phyloP scores from a whole-genome alignment of 1,140 invertebrate species.

The Leptopilina clavipes region DNA sequence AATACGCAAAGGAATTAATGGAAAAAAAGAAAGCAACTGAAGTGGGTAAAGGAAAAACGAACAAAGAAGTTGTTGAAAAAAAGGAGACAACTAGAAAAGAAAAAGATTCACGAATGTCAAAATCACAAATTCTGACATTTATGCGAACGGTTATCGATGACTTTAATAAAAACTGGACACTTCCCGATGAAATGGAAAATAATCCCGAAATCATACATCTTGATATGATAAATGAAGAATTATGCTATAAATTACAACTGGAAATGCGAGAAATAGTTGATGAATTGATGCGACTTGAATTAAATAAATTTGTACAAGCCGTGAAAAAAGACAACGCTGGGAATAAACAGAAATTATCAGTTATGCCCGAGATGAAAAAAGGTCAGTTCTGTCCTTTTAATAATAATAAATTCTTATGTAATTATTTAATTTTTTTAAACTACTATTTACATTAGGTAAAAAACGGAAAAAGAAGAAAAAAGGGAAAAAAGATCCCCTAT shows the following conservation, averaged over 20 bases:
- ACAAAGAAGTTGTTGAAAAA: slow-evolving; percentile 43
- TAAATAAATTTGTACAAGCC: slow-evolving; percentile 74
- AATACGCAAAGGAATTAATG: slow-evolving; percentile 67
- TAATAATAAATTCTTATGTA: too few relatives aligned
- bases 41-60: slow-evolving; percentile 45
- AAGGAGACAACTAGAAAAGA: slow-evolving; percentile 20
- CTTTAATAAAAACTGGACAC: slow-evolving; percentile 73
- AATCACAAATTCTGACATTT: slow-evolving; percentile 60
- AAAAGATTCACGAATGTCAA: slow-evolving; percentile 60
- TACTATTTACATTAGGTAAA: background rate
- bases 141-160: slow-evolving; percentile 64
- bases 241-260: slow-evolving; percentile 75
- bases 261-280: slow-evolving; percentile 76
- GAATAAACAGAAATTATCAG: slow-evolving; percentile 60
- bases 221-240: slow-evolving; percentile 74
- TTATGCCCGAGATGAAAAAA: slow-evolving; percentile 62
- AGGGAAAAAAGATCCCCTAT: slow-evolving; percentile 78
- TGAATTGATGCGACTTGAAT: slow-evolving; percentile 77
- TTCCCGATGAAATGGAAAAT: slow-evolving; percentile 68
- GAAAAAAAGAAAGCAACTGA: slow-evolving; percentile 50
- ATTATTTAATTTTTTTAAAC: background rate
- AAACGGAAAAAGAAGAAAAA: slow-evolving; percentile 51
- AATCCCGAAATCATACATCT: slow-evolving; percentile 70
- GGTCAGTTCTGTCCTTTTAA: slow-evolving; percentile 33
- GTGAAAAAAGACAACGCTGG: slow-evolving; percentile 68